These are phyloP conservation scores for Alosa sapidissima DNA, from an alignment of 2,797 vertebrate species.

Conservation along the genomic window DNA sequence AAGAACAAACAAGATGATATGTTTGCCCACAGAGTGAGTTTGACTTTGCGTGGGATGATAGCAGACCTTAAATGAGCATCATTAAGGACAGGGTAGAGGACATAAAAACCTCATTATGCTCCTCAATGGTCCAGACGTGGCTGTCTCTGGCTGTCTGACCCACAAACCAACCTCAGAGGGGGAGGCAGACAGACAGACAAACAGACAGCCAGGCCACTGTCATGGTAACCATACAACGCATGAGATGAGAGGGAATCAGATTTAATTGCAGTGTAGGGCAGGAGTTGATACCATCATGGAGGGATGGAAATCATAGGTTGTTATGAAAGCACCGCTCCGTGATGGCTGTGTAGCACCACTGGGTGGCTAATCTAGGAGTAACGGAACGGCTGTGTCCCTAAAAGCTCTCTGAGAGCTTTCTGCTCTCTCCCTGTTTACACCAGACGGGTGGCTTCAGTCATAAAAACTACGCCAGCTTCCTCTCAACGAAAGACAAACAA, in stretches of 20 bases:
- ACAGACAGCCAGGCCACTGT: neutral
- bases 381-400: neutral
- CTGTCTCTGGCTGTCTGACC: neutral
- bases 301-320: neutral
- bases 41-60: neutral
- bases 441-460: neutral
- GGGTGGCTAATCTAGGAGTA: neutral
- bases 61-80: neutral
- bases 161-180: neutral
- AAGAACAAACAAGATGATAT: neutral
- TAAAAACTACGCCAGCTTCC: neutral
- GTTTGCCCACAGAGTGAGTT: neutral
- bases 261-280: neutral
- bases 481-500: neutral
- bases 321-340: neutral
- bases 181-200: neutral
- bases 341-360: neutral
- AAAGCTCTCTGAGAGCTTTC: neutral
- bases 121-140: neutral
- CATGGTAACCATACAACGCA: neutral
- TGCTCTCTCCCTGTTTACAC: no score
- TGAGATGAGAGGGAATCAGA: neutral
- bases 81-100: neutral
- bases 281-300: neutral
- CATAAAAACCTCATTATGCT: neutral